phyloP scores from a whole-genome alignment of 2,113 vertebrate genomes.

The Oncorhynchus keta region DNA sequence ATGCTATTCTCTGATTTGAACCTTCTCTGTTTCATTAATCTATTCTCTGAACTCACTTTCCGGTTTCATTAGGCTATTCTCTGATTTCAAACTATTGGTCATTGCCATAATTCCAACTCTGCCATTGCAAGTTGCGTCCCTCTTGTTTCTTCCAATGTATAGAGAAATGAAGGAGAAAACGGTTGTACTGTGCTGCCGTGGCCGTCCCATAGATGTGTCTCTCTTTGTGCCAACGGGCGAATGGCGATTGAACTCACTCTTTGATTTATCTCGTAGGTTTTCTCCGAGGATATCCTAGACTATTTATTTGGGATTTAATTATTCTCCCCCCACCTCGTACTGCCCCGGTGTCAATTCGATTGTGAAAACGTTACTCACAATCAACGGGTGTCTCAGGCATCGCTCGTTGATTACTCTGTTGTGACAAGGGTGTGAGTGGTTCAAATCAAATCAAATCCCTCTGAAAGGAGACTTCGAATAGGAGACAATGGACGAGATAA shows the following conservation, averaged over 20 bases:
- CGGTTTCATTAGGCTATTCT: no score
- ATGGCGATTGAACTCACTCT: no score
- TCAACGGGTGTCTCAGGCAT: not conserved
- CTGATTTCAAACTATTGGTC: not conserved
- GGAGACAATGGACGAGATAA: no score
- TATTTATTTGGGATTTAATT: not conserved
- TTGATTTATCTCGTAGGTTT: not conserved
- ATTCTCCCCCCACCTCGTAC: no score
- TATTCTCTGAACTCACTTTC: not conserved
- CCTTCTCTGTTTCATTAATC: not conserved
- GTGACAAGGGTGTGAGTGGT: no score
- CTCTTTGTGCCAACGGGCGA: not conserved
- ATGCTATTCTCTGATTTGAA: not conserved
- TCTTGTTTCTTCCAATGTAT: conserved; percentile 5
- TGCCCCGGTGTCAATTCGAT: no score
- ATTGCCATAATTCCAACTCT: not conserved
- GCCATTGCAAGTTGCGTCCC: not conserved
- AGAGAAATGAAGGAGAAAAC: not conserved
- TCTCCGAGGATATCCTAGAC: not conserved
- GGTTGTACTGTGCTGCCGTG: conserved; percentile 6
- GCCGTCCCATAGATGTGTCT: conserved; percentile 35
- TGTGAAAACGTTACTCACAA: not conserved
- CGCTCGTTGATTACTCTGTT: not conserved
- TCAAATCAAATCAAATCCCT: no score
- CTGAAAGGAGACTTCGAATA: no score